These are phyloP conservation scores for Synanthedon tipuliformis DNA, from an alignment of 2,888 invertebrate species.

Conservation along the genomic window DNA sequence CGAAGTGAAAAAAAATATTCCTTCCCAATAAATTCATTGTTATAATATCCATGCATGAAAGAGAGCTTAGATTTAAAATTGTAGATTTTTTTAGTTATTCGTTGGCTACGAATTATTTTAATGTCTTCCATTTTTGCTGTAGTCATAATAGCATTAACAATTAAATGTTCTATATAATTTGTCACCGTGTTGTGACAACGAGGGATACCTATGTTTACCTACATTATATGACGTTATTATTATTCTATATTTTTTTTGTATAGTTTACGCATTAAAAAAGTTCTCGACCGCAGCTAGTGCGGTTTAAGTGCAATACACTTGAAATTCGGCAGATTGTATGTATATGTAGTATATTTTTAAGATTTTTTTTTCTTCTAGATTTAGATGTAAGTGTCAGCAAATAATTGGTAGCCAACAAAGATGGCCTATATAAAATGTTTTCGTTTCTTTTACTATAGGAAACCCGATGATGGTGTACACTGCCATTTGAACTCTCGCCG, in stretches of 20 bases:
- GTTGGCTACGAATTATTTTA: constrained; percentile 70
- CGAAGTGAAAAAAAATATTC: constrained; percentile 1
- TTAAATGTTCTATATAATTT: constrained; percentile 13
- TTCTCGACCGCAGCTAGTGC: constrained; percentile 44
- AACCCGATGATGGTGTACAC: constrained; percentile 35
- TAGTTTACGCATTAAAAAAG: constrained; percentile 22
- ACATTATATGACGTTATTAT: constrained; percentile 14
- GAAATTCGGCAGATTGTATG: constrained; percentile 33
- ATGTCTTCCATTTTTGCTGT: constrained; percentile 60
- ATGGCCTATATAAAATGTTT: constrained; percentile 47
- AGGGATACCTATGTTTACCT: constrained; percentile 4
- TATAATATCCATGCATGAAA: constrained; percentile 23
- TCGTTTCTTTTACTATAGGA: constrained; percentile 29
- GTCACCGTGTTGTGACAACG: constrained; percentile 8
- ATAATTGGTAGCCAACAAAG: constrained; percentile 68
- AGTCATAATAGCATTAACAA: constrained; percentile 16
- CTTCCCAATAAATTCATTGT: not conserved
- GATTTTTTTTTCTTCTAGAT: constrained; percentile 23
- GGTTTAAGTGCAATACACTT: constrained; percentile 60
- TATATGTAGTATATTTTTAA: constrained; percentile 22
- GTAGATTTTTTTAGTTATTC: constrained; percentile 35
- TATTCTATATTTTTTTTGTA: constrained; percentile 22
- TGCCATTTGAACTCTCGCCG: constrained; percentile 53
- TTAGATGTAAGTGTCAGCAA: constrained; percentile 34
- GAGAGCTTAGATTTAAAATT: constrained; percentile 38